Evolutionary conservation across 2,888 invertebrate species (phyloP).

Genomic region (Petrophora chlorosata): DNA sequence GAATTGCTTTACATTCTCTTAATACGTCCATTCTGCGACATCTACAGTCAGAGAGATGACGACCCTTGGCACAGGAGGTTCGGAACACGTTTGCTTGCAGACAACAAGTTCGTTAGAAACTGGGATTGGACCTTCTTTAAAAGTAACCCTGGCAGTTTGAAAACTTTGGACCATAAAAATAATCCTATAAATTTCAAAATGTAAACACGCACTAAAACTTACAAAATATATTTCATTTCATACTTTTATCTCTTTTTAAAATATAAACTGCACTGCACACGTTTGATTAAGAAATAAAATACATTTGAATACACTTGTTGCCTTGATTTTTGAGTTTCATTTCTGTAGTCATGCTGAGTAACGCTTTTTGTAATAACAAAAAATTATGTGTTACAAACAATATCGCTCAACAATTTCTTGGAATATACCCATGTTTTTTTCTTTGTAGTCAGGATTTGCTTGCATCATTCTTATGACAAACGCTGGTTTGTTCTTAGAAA

Average conservation of each 20-base stretch:
- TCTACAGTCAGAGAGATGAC: slow-evolving; percentile 69
- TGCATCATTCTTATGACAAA: slow-evolving; percentile 83
- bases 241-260: too few species aligned
- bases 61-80: slow-evolving; percentile 73
- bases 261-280: too few species aligned
- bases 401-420: slow-evolving; percentile 82
- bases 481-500: slow-evolving; percentile 76
- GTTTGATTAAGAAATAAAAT: too few species aligned
- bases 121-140: slow-evolving; percentile 63
- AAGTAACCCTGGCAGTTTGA: slow-evolving; percentile 35
- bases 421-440: slow-evolving; percentile 79
- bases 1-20: slow-evolving; percentile 85
- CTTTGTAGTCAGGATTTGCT: slow-evolving; percentile 72
- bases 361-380: background rate
- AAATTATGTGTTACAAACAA: slow-evolving; percentile 38
- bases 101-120: slow-evolving; percentile 62
- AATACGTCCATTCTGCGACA: slow-evolving; percentile 73
- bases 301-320: too few species aligned
- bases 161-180: slow-evolving; percentile 4
- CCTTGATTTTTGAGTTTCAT: too few species aligned
- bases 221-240: too few species aligned
- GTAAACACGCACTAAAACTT: too few species aligned
- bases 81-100: slow-evolving; percentile 60
- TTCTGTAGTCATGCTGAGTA: too few species aligned
- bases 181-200: slow-evolving; percentile 24